These are phyloP conservation scores for Phaetusa simplex DNA, from an alignment of 2,113 vertebrate genomes.

Conservation along the genomic window DNA sequence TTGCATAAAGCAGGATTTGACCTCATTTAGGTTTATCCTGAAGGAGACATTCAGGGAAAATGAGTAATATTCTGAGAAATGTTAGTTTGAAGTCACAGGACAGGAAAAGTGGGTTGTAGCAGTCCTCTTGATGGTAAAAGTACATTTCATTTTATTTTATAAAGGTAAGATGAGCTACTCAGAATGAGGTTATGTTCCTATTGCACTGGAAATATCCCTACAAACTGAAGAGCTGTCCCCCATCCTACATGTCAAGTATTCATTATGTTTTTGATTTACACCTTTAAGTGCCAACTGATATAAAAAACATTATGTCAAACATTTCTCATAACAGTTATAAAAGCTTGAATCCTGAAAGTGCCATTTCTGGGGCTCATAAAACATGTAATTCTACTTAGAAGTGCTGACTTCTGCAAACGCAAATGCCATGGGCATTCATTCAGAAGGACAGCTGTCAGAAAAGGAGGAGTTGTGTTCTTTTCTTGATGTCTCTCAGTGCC, in stretches of 20 bases:
- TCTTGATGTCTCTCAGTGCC: background rate
- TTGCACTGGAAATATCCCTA: background rate
- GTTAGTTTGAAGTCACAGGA: background rate
- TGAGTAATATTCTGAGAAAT: slow-evolving; percentile 12
- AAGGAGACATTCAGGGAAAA: background rate
- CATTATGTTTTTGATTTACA: background rate
- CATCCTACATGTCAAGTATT: background rate
- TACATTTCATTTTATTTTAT: background rate
- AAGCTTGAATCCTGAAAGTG: background rate
- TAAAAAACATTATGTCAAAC: background rate
- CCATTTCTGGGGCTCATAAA: background rate
- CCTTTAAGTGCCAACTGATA: background rate
- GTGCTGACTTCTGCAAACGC: background rate
- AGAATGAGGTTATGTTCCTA: background rate
- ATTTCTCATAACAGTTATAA: background rate
- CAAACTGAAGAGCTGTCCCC: background rate
- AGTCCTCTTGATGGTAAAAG: background rate
- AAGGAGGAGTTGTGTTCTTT: slow-evolving; percentile 3
- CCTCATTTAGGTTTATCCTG: background rate
- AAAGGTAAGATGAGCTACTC: background rate
- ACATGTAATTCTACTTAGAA: background rate
- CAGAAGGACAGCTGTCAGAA: slow-evolving; percentile 32
- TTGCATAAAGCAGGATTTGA: background rate
- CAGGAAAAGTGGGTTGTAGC: background rate
- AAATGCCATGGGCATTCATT: background rate